Conservation (phyloP, 2,888 invertebrate species). For the Metopia argyrocephala region DNA sequence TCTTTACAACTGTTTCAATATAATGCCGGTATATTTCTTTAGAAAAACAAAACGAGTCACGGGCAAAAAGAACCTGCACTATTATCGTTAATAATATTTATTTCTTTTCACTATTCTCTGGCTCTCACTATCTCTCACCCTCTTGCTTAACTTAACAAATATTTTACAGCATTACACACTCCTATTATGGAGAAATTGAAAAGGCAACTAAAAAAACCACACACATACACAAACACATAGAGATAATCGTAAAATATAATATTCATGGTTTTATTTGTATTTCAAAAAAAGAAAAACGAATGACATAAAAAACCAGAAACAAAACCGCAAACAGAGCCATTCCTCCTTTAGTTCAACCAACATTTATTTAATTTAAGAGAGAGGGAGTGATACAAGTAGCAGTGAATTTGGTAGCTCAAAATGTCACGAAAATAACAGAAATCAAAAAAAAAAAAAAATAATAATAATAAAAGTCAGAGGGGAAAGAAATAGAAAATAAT, state of each 20-base stretch:
- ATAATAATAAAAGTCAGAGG: background rate
- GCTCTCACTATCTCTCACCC: too few relatives aligned
- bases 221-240: background rate
- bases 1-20: conserved; percentile 41
- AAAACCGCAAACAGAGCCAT: conserved; percentile 18
- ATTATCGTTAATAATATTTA: conserved; percentile 28
- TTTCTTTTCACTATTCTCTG: background rate
- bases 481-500: background rate
- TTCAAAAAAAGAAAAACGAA: background rate
- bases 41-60: background rate
- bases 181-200: too few relatives aligned
- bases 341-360: background rate
- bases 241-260: background rate
- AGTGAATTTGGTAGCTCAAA: conserved; percentile 40
- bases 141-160: too few relatives aligned
- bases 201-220: background rate
- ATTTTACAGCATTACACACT: too few relatives aligned
- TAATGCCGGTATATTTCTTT: conserved; percentile 9
- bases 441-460: conserved; percentile 1
- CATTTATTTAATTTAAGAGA: conserved; percentile 19
- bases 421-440: conserved; percentile 34
- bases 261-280: too few relatives aligned
- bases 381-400: conserved; percentile 33
- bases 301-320: background rate
- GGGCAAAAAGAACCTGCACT: conserved; percentile 2